Base-by-base conservation (phyloP, 2,888 invertebrate genomes). In the Andrena bicolor region DNA sequence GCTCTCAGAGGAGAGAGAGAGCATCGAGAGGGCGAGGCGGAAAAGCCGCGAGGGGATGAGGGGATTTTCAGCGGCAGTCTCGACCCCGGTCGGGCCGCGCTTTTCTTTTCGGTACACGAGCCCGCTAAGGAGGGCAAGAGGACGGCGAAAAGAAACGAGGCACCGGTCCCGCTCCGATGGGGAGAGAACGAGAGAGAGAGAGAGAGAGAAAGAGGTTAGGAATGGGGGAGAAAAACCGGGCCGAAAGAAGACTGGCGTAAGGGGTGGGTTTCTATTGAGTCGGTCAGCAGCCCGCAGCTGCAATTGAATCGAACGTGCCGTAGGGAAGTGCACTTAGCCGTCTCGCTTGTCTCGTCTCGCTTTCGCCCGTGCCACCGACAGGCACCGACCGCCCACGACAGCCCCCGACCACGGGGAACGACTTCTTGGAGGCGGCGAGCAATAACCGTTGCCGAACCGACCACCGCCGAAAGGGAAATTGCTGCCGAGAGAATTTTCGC, bases 241-340 rank as follows among this genome's bases (percentile, higher is more conserved):
- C 26, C 10, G 10, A 66, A 41, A 66, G 66, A 41, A 61, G 20
- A 23, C 8, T 32, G 63, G 61, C 20, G 35, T 16, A 30, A n/a
- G 48, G 76, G 30, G 48, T 26, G 49, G 68, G 26, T 85, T 78
- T 83, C 78, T 76, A 85, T 87, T 71, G 87, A 87, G 82, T 80
- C 86, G 90, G 84, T 83, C 88, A 85, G 89, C 80, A 80, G 85
- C 79, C 87, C 82, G 80, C 69, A 79, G 86, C 82, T 86, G 88
- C 89, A 90, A 91, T 91, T 90, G 90, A 91, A 91, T 91, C 89
- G 90, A 90, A 90, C 85, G 86, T 86, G 88, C 81, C 82, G 82
- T 76, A 79, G 85, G 84, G 85, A 89, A 90, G 89, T 88, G 89
- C 90, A 90, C 90, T 92, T 90, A 90, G 80, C 86, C 86, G 82